A percentile compares a stretch with the other conserved stretches of the same genome.
phyloP scores from a whole-genome alignment of 92 coral and sea anemone species.

The Nematostella vectensis region DNA sequence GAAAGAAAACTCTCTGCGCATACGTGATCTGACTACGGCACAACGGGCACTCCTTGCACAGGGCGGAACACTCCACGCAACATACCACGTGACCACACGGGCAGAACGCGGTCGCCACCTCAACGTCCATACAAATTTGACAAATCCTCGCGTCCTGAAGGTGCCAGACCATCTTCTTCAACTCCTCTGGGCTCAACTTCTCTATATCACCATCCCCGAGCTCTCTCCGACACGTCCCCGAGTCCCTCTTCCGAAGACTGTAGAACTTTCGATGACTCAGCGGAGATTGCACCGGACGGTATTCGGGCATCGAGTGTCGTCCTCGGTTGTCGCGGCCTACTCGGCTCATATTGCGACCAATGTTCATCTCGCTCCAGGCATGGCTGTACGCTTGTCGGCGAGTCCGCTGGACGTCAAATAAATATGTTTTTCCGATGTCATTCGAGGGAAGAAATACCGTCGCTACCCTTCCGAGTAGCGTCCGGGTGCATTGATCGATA shows the following conservation, averaged over 20 bases:
- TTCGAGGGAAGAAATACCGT: constrained; percentile 68
- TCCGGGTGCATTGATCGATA: constrained; percentile 91
- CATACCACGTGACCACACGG: constrained; percentile 99
- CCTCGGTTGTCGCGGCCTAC: constrained; percentile 34
- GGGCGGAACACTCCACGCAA: constrained; percentile 91
- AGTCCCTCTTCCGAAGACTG: constrained; percentile 42
- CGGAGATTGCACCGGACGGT: constrained; percentile 98
- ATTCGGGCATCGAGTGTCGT: constrained; percentile 53
- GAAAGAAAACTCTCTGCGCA: constrained; percentile 94
- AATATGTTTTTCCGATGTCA: constrained; percentile 72
- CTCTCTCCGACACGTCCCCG: constrained; percentile 45
- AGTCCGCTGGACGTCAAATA: constrained; percentile 92
- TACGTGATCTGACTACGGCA: constrained; percentile 96
- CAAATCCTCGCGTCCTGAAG: constrained; percentile 92
- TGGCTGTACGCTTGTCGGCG: constrained; percentile 96
- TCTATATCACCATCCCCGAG: constrained; percentile 43
- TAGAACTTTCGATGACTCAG: constrained; percentile 74
- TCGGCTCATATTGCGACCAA: constrained; percentile 53
- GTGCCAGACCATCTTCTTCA: constrained; percentile 82
- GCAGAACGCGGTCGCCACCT: constrained; percentile 96
- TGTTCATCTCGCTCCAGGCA: constrained; percentile 86
- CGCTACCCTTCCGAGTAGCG: constrained; percentile 71
- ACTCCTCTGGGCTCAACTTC: constrained; percentile 50
- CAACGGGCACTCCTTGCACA: constrained; percentile 95
- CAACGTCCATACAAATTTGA: constrained; percentile 97